Base-by-base conservation (phyloP, 2,888 invertebrate genomes). In the Pandemis heparana region DNA sequence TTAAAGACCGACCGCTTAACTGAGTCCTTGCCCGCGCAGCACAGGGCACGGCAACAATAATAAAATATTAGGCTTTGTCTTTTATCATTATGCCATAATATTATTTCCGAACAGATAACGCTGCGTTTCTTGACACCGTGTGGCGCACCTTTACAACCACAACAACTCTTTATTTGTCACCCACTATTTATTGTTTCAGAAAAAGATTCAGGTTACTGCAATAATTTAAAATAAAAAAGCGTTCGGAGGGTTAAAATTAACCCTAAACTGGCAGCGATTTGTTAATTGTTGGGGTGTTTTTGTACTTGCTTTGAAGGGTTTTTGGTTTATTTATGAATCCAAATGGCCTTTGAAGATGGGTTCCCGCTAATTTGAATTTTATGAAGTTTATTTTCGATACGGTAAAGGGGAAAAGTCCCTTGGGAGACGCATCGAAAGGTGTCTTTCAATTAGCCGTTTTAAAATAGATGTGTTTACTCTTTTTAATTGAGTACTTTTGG, bases 301-400 rank as follows among this genome's bases (percentile, higher is more conserved):
- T 87, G 70, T 88, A 78, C 77, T 88, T 87, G 82, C 81, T 80
- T 78, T 82, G 81, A 83, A 84, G 83, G 83, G 85, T 85, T 88
- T 53, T 92, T 91, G 82, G 84, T 85, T 88, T 92, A 92, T 94
- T 94, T 94, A 93, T 93, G 92, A 92, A 91, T 90, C 90, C 85
- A 89, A 92, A 91, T 90, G 88, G 90, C 86, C 88, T 86, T 87
- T 81, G 83, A 89, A 92, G 91, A 86, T 82, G 84, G 92, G 90
- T 88, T 87, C 86, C 84, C 83, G 90, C 89, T 91, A 91, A 94
- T 94, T 93, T 91, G 89, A 91, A 92, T 92, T 94, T 94, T 93
- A 92, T 88, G 90, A 86, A 88, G 85, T 91, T 89, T 91, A 90
- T 92, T 92, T 94, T 92, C 88, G 82, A 79, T 79, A 81, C 79